These are phyloP conservation scores for Cerceris rybyensis DNA, from an alignment of 2,888 invertebrate species.

Conservation along the genomic window DNA sequence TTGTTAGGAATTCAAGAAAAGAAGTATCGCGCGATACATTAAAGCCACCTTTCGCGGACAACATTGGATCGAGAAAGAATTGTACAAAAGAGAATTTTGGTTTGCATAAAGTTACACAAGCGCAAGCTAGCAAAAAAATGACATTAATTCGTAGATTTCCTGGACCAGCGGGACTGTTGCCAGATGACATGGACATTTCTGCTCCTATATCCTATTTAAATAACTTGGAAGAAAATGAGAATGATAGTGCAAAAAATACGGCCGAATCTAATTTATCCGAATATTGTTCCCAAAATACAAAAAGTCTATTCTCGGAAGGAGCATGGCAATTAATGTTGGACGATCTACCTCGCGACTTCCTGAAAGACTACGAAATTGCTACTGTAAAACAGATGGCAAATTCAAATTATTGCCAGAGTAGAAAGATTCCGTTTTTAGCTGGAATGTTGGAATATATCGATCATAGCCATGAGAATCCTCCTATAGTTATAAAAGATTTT, in stretches of 20 bases:
- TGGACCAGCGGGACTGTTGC: conserved; percentile 82
- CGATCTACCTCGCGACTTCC: conserved; percentile 72
- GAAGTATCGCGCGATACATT: conserved; percentile 25
- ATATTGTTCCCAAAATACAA: conserved; percentile 69
- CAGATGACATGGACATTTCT: conserved; percentile 68
- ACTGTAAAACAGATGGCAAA: conserved; percentile 70
- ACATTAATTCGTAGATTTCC: conserved; percentile 81
- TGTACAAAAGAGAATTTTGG: neutral
- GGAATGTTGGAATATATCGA: conserved; percentile 78
- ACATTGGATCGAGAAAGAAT: conserved; percentile 1
- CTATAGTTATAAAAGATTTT: conserved; percentile 78
- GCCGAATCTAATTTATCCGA: conserved; percentile 43
- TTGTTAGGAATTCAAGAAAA: conserved; percentile 23
- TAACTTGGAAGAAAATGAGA: conserved; percentile 47
- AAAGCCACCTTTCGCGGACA: conserved; percentile 12
- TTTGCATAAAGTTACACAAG: conserved; percentile 16
- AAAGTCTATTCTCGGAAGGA: conserved; percentile 73
- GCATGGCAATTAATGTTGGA: conserved; percentile 77
- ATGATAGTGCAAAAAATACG: conserved; percentile 30
- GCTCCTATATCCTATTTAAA: conserved; percentile 40
- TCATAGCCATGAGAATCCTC: conserved; percentile 77
- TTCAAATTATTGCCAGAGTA: conserved; percentile 59
- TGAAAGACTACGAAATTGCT: conserved; percentile 74
- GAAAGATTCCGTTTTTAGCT: conserved; percentile 76
- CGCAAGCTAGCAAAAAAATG: conserved; percentile 39